Percentiles rank a stretch among this genome's conserved stretches.
These are phyloP conservation scores for Nomada fucata DNA, from an alignment of 2,888 invertebrate species.

Conservation along the genomic window DNA sequence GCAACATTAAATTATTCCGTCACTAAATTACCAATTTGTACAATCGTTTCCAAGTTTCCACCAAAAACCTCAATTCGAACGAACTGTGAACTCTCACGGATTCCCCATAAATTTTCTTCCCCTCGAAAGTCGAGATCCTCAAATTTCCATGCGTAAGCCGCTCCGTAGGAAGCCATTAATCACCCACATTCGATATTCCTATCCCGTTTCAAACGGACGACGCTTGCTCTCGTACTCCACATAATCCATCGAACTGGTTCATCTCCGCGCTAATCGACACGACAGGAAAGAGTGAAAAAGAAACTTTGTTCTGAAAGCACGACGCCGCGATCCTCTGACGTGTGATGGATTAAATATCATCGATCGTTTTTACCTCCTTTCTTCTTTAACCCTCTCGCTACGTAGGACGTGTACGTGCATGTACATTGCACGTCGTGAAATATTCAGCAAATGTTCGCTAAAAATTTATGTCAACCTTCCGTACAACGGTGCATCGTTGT, in stretches of 20 bases:
- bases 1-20: no score
- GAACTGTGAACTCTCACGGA: neutral
- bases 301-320: neutral
- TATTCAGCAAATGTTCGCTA: no score
- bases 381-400: no score
- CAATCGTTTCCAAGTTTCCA: neutral
- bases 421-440: no score
- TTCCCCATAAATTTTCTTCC: neutral
- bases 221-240: neutral
- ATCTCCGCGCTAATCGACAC: neutral
- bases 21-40: no score
- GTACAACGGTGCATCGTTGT: no score
- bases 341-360: slow-evolving; percentile 37
- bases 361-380: neutral
- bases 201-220: neutral
- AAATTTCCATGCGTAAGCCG: neutral
- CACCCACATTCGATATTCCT: neutral
- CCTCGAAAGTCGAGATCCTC: neutral
- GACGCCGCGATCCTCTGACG: neutral
- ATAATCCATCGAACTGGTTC: neutral
- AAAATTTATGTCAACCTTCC: no score
- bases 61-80: neutral
- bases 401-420: no score
- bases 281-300: neutral
- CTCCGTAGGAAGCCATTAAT: neutral